phyloP scores from a whole-genome alignment of 2,888 invertebrate genomes.

The Agonopterix heracliana region DNA sequence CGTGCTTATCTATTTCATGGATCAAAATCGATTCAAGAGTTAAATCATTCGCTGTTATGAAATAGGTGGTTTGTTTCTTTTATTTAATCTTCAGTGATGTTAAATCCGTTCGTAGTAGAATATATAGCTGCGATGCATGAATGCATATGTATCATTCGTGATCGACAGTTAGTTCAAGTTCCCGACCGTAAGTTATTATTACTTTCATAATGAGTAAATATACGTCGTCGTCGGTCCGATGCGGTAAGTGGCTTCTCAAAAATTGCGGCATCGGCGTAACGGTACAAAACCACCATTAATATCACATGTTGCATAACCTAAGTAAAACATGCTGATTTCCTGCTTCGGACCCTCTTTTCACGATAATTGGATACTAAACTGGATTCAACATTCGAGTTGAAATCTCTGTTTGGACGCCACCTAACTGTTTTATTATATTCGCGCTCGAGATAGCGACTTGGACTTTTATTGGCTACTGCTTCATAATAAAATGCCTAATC shows the following conservation, averaged over 20 bases:
- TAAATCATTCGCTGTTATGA: neutral
- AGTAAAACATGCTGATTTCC: slow-evolving; percentile 58
- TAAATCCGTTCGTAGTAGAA: no score
- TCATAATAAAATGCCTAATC: slow-evolving; percentile 3
- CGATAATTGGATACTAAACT: slow-evolving; percentile 33
- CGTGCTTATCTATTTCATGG: slow-evolving; percentile 23
- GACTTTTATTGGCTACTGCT: neutral
- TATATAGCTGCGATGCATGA: no score
- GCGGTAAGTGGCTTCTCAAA: slow-evolving; percentile 35
- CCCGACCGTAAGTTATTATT: slow-evolving; percentile 17
- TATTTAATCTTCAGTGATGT: no score
- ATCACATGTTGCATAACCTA: slow-evolving; percentile 46
- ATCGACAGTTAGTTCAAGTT: slow-evolving; percentile 17
- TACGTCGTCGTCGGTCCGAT: slow-evolving; percentile 12
- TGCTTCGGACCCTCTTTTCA: slow-evolving; percentile 43
- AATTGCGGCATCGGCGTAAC: slow-evolving; percentile 51
- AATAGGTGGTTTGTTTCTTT: no score
- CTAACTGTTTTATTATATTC: slow-evolving; percentile 12
- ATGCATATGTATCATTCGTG: neutral
- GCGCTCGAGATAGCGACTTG: neutral
- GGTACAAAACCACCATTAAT: slow-evolving; percentile 56
- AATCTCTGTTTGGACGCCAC: slow-evolving; percentile 13
- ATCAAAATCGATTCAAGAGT: slow-evolving; percentile 22
- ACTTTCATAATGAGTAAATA: slow-evolving; percentile 26
- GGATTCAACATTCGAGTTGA: slow-evolving; percentile 17